Base-by-base conservation (phyloP, 30 jellyfish, hydroid and myxozoan species). In the Catostylus mosaicus region DNA sequence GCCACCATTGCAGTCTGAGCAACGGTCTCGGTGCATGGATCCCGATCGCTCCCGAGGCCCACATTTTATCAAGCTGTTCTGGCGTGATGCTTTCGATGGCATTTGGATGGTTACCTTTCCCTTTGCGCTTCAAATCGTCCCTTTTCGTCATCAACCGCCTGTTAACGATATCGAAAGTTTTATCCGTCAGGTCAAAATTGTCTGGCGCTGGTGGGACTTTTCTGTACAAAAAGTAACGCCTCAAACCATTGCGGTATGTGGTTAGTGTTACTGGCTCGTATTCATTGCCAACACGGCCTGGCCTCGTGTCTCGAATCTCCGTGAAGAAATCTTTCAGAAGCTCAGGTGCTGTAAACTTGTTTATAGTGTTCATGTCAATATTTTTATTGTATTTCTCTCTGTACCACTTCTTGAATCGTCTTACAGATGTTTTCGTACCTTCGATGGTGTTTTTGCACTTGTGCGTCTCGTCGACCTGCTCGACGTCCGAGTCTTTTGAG, bases 41-140 rank as follows among this genome's bases (percentile, higher is more conserved):
- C 9, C 99, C 99, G 33, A 94, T 94, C 11, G 97, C 99, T 11
- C 99, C 99, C 0, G 97, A 88, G 5, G 96, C 97, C 97, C 99
- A 94, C 99, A 94, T 94, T 74, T 94, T 89, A 36, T 88, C 97
- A 24, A 94, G 89, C 72, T 93, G 98, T 40, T 93, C 97, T 7
- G 98, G 96, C 14, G 98, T 93, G 37, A 93, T 93, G 77, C 98
- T 93, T 46, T 93, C 98, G 35, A 93, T 88, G 12, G 98, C 98
- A 67, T 93, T 93, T 30, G 98, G 98, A 75, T 93, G 98, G 73
- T 93, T 93, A 36, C 98, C 98, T 62, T 93, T 93, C 2, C 98
- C 98, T 64, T 93, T 93, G 34, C 98, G 97, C 54, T 93, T 93
- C 74, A 93, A 60, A 43, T 93, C 98, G 67, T 93, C 98, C 37